Percentiles rank a stretch among this genome's conserved stretches.
Conservation (phyloP, 1,140 invertebrate species). For the Sitodiplosis mosellana region DNA sequence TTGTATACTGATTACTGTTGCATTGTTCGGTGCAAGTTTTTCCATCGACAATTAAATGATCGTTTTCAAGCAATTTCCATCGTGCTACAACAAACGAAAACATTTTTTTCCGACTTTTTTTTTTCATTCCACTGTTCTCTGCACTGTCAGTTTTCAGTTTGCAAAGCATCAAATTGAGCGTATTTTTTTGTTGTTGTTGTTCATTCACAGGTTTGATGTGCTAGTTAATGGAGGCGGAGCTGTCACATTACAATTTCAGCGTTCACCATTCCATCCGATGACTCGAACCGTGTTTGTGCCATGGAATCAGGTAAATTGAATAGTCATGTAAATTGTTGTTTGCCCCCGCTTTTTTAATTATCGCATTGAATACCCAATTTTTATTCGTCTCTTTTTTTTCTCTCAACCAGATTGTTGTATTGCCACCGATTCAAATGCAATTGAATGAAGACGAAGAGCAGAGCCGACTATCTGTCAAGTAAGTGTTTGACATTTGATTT, state of each 20-base stretch:
- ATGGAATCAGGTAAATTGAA: conserved; percentile 49
- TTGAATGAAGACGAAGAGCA: conserved; percentile 52
- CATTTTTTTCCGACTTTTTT: background rate
- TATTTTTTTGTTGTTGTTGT: background rate
- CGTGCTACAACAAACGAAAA: background rate
- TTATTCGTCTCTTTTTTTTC: background rate
- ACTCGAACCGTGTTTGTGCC: conserved; percentile 80
- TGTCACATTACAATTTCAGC: conserved; percentile 87
- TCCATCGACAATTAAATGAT: no score
- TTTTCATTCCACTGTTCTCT: background rate
- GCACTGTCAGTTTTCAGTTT: background rate
- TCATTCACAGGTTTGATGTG: conserved; percentile 79
- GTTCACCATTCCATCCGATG: conserved; percentile 74
- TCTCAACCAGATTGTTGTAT: conserved; percentile 54
- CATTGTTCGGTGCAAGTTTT: no score
- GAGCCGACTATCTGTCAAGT: conserved; percentile 31
- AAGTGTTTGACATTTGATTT: conserved; percentile 4
- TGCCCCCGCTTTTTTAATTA: no score
- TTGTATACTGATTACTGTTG: no score
- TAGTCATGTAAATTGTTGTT: background rate
- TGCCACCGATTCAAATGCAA: conserved; percentile 72
- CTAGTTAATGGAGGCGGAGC: conserved; percentile 97
- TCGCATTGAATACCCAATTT: no score
- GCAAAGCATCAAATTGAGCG: background rate
- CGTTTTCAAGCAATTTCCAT: no score